phyloP scores from a whole-genome alignment of 2,888 invertebrate species.

The Lutraria lutraria region DNA sequence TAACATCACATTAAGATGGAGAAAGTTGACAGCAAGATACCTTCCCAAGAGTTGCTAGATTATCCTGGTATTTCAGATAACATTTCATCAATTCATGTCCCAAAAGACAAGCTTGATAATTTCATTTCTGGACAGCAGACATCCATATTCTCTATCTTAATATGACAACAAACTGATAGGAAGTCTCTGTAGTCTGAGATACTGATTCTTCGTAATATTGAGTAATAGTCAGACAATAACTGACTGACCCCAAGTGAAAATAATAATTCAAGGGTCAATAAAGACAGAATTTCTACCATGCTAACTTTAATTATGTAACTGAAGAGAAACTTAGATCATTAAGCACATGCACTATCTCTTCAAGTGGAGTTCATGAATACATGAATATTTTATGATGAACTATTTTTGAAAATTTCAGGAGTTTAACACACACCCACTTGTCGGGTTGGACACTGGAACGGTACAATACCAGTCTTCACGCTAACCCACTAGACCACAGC shows the following conservation, averaged over 20 bases:
- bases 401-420: too few species aligned
- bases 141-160: constrained; percentile 6
- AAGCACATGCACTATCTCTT: too few species aligned
- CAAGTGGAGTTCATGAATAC: too few species aligned
- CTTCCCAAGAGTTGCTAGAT: background rate
- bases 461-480: too few species aligned
- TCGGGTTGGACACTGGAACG: too few species aligned
- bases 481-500: too few species aligned
- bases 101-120: background rate
- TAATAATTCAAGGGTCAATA: too few species aligned
- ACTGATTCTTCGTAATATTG: background rate
- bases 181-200: background rate
- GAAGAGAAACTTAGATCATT: too few species aligned
- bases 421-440: too few species aligned
- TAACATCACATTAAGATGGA: background rate
- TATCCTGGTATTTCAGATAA: constrained; percentile 4
- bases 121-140: constrained; percentile 20
- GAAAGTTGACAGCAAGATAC: background rate
- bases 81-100: constrained; percentile 21
- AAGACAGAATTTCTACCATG: too few species aligned
- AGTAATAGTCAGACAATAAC: background rate
- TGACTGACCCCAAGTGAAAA: background rate
- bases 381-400: too few species aligned
- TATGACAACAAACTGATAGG: background rate
- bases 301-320: too few species aligned